Conservation (phyloP, 2,888 invertebrate genomes). For the Aleiodes alternator region DNA sequence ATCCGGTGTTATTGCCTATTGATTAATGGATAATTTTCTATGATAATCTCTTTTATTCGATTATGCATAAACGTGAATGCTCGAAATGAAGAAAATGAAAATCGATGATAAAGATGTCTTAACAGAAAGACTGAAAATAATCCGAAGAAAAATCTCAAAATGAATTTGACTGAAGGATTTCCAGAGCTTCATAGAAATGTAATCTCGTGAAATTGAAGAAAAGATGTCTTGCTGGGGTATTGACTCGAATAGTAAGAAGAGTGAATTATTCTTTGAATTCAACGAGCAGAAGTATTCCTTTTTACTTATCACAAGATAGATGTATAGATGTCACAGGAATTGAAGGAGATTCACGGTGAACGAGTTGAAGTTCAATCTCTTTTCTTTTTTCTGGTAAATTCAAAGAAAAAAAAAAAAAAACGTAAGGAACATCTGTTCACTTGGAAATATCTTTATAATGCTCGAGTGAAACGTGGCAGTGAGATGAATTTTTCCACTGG, state of each 20-base stretch:
- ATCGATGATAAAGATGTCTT: too few relatives aligned
- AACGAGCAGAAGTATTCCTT: background rate
- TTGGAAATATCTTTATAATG: too few relatives aligned
- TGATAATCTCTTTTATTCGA: background rate
- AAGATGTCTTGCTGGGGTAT: constrained; percentile 10
- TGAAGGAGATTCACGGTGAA: background rate
- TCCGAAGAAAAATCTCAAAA: background rate
- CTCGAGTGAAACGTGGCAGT: constrained; percentile 15
- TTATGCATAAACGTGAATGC: background rate
- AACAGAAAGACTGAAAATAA: too few relatives aligned
- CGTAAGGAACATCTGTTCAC: too few relatives aligned
- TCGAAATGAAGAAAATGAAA: background rate
- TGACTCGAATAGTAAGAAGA: constrained; percentile 12
- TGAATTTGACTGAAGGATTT: constrained; percentile 4
- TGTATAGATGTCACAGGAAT: background rate
- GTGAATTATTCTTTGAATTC: constrained; percentile 13
- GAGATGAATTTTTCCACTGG: background rate
- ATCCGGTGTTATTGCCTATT: constrained; percentile 8
- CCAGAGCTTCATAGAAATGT: constrained; percentile 23
- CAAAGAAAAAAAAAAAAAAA: too few relatives aligned
- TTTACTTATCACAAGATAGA: background rate
- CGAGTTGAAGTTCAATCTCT: too few relatives aligned
- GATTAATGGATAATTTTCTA: background rate
- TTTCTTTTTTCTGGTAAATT: too few relatives aligned
- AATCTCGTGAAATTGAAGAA: constrained; percentile 19